Base-by-base conservation (phyloP, 2,113 vertebrate genomes). In the Kryptolebias marmoratus region DNA sequence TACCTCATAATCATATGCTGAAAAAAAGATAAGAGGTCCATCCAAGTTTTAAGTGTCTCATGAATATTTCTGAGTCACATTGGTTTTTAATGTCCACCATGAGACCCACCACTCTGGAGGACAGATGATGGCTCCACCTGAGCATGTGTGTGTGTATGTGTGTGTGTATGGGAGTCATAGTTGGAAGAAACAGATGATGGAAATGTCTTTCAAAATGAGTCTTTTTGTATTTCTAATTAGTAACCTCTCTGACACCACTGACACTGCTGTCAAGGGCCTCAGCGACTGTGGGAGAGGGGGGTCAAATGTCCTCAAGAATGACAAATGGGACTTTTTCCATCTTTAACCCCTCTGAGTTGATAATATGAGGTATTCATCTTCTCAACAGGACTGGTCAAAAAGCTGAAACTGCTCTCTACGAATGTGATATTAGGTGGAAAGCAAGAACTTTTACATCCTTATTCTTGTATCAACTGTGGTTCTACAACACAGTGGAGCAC, bases 11-110 rank as follows among this genome's bases (percentile, higher is more conserved):
- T 87, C 75, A 69, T 73, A 82, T 86, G 80, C 83, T 85, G 85
- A 90, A 73, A 44, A 83, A 75, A 71, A 75, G 22, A 67, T 79
- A 71, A 72, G 68, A 79, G 79, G 87, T 82, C 67, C 8, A 32
- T 79, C 56, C 56, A 27, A 54, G 77, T 86, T 85, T 91, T 83
- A 91, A 81, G 75, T 45, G 67, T 63, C 77, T 88, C 81, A 89
- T 91, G 83, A 90, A 91, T 92, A 93, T 88, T 91, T 27, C n/a
- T 27, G 39, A 87, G 64, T 63, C 71, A 61, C 67, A 60, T 66
- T 2, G 5, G 50, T 27, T 71, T 83, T 82, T 75, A 73, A 77
- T 75, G 68, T 64, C 54, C 18, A 18, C 55, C 13, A 42, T 31
- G 68, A 50, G 58, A 55, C 59, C 61, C 31, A 59, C 61, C 48